These are phyloP conservation scores for Andrena chrysosceles DNA, from an alignment of 2,888 invertebrate genomes.

Conservation along the genomic window DNA sequence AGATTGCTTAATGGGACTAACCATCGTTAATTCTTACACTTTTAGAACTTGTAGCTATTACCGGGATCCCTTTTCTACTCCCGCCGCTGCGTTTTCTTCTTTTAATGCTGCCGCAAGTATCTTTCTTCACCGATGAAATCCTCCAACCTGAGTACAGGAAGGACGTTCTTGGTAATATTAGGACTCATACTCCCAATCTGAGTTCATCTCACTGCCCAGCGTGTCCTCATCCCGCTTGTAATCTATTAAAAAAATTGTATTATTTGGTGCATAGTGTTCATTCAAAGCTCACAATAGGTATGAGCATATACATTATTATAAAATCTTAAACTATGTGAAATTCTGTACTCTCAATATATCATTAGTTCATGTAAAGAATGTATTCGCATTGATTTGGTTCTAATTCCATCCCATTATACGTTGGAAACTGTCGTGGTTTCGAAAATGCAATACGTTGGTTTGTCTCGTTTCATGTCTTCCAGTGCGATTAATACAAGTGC, in stretches of 20 bases:
- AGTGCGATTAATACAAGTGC: not conserved
- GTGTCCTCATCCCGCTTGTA: constrained; percentile 77
- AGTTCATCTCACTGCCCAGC: constrained; percentile 78
- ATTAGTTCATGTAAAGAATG: constrained; percentile 44
- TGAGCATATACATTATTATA: constrained; percentile 40
- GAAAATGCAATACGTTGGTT: not conserved
- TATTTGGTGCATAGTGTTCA: constrained; percentile 66
- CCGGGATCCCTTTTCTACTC: constrained; percentile 8
- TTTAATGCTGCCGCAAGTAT: constrained; percentile 14
- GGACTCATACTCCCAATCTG: constrained; percentile 64
- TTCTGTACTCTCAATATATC: constrained; percentile 40
- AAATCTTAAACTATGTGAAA: constrained; percentile 50
- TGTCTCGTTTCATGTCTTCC: constrained; percentile 8
- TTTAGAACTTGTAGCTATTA: not conserved
- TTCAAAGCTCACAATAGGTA: constrained; percentile 19
- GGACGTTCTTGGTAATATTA: constrained; percentile 50
- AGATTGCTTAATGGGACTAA: not conserved
- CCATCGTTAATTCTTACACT: constrained; percentile 27
- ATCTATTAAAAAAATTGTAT: constrained; percentile 80
- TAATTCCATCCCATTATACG: constrained; percentile 68
- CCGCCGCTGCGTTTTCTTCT: constrained; percentile 23
- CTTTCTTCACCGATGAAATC: constrained; percentile 31
- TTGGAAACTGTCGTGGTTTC: constrained; percentile 32
- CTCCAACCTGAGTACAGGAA: constrained; percentile 48
- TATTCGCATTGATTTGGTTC: constrained; percentile 55